Conservation (phyloP, 2,888 invertebrate genomes). For the Troides oblongomaculatus region DNA sequence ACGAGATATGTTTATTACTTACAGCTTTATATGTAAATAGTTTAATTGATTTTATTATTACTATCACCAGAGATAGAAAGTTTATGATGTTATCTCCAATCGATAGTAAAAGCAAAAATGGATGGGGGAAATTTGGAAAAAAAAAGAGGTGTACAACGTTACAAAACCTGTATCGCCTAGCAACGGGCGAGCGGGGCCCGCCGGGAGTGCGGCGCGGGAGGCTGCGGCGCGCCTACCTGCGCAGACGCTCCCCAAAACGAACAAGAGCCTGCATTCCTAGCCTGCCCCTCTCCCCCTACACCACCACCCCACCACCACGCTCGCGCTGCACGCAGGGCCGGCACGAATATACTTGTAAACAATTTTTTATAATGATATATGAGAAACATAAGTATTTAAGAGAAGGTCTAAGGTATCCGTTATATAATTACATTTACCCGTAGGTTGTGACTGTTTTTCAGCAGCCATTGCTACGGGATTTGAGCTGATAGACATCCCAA, state of each 20-base stretch:
- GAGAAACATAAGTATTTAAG: too few relatives aligned
- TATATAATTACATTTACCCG: too few relatives aligned
- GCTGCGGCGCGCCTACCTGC: slow-evolving; percentile 71
- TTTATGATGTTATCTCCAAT: slow-evolving; percentile 1
- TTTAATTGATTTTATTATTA: neutral
- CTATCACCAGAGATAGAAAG: neutral
- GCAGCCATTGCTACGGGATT: too few relatives aligned
- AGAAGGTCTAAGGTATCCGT: too few relatives aligned
- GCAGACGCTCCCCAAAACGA: slow-evolving; percentile 78
- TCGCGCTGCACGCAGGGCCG: slow-evolving; percentile 16
- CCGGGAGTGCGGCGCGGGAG: slow-evolving; percentile 37
- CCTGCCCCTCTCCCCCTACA: slow-evolving; percentile 53
- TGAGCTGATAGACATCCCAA: too few relatives aligned
- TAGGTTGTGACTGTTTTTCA: too few relatives aligned
- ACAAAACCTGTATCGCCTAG: slow-evolving; percentile 42
- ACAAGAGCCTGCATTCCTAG: slow-evolving; percentile 76
- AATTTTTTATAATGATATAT: neutral
- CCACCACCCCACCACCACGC: slow-evolving; percentile 48
- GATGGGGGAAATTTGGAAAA: slow-evolving; percentile 26
- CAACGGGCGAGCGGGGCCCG: slow-evolving; percentile 44
- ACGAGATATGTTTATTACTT: too few relatives aligned
- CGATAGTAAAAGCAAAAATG: slow-evolving; percentile 22
- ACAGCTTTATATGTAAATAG: neutral
- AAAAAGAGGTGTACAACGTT: slow-evolving; percentile 26
- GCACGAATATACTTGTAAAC: neutral